Conservation (phyloP, 1,140 invertebrate species). For the Lethrus apterus region DNA sequence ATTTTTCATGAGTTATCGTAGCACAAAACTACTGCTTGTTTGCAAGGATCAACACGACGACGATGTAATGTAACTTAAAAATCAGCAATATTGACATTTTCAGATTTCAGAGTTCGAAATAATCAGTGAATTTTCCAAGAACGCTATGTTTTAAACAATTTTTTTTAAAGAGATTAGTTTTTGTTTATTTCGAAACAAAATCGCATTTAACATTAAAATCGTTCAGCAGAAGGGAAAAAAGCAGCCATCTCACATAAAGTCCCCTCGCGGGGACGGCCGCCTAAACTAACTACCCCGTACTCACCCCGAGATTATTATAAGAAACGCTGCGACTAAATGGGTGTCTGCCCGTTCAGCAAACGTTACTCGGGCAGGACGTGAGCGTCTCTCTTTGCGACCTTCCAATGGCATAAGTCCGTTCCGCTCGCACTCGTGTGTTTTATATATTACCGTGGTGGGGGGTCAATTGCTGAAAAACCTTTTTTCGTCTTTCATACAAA, state of each 20-base stretch:
- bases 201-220: too few species aligned
- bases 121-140: neutral
- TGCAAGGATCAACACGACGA: neutral
- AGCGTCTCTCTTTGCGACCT: neutral
- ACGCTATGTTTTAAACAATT: neutral
- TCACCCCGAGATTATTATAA: slow-evolving; percentile 37
- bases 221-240: slow-evolving; percentile 9
- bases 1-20: neutral
- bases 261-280: slow-evolving; percentile 14
- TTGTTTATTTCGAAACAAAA: too few species aligned
- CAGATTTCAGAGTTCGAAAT: neutral
- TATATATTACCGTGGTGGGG: slow-evolving; percentile 31
- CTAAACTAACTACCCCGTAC: slow-evolving; percentile 32
- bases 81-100: too few species aligned
- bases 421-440: slow-evolving; percentile 24
- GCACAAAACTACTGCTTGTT: neutral
- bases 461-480: slow-evolving; percentile 34
- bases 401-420: neutral
- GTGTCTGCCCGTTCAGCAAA: slow-evolving; percentile 25
- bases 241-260: slow-evolving; percentile 9
- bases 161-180: too few species aligned
- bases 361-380: slow-evolving; percentile 2
- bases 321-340: slow-evolving; percentile 35
- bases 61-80: too few species aligned
- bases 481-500: slow-evolving; percentile 41